These are phyloP conservation scores for Sialia sialis DNA, from an alignment of 2,113 vertebrate species.

Conservation along the genomic window DNA sequence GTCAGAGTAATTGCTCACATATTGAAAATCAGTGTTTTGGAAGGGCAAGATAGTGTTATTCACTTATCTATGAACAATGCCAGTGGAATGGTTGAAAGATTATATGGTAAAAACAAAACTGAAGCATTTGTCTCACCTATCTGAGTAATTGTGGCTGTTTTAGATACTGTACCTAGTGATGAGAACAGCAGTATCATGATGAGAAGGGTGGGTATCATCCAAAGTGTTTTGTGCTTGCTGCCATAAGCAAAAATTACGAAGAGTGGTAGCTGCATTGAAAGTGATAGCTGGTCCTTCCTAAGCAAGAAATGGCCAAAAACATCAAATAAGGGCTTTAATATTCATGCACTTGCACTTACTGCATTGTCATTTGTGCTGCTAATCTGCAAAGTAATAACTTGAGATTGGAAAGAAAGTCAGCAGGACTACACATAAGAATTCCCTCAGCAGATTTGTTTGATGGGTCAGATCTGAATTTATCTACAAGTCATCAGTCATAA, in stretches of 20 bases:
- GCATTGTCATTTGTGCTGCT: background rate
- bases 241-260: slow-evolving; percentile 95
- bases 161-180: slow-evolving; percentile 85
- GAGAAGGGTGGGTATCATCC: slow-evolving; percentile 89
- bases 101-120: background rate
- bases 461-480: background rate
- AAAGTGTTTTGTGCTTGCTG: slow-evolving; percentile 88
- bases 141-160: background rate
- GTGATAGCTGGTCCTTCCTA: slow-evolving; percentile 92
- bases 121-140: background rate
- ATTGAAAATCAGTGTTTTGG: background rate
- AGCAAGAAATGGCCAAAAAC: slow-evolving; percentile 14
- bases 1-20: background rate
- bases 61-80: background rate
- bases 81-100: background rate
- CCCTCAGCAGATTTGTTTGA: background rate
- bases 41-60: background rate
- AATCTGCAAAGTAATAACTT: background rate
- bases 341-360: background rate
- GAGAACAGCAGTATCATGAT: slow-evolving; percentile 95
- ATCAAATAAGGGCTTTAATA: background rate
- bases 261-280: slow-evolving; percentile 89
- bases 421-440: background rate
- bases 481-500: background rate
- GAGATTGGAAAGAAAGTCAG: background rate